A percentile compares a stretch with the other conserved stretches of the same genome.
Evolutionary conservation across 2,888 invertebrate species (phyloP).

Genomic region (Aleiodes leptofemur): DNA sequence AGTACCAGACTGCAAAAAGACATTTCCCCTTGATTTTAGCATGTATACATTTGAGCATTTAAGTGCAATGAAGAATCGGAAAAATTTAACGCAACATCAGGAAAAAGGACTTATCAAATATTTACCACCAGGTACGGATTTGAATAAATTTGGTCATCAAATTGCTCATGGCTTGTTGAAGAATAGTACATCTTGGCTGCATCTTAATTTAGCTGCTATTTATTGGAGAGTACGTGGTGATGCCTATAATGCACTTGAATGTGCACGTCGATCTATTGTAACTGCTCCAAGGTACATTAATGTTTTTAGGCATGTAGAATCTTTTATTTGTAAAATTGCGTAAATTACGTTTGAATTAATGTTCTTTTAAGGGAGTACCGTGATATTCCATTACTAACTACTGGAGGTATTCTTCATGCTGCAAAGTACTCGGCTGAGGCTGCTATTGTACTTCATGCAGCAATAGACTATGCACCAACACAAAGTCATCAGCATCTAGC

Average conservation of each 20-base stretch:
- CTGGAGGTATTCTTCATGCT: constrained; percentile 85
- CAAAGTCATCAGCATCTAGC: constrained; percentile 81
- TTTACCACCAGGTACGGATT: constrained; percentile 71
- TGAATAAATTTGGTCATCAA: constrained; percentile 80
- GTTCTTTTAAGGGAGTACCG: constrained; percentile 80
- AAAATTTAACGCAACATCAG: constrained; percentile 76
- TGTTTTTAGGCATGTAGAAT: constrained; percentile 41
- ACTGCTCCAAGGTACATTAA: constrained; percentile 82
- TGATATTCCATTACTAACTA: constrained; percentile 84
- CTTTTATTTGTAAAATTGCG: background rate
- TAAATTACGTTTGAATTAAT: background rate
- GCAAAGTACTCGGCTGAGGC: constrained; percentile 84
- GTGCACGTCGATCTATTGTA: constrained; percentile 85
- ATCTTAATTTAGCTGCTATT: constrained; percentile 86
- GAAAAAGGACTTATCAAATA: constrained; percentile 77
- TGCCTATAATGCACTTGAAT: constrained; percentile 87
- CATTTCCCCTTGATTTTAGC: constrained; percentile 79
- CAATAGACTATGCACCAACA: constrained; percentile 83
- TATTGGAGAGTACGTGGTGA: constrained; percentile 88
- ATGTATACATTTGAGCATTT: constrained; percentile 82
- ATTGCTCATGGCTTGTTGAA: constrained; percentile 79
- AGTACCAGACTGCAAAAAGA: constrained; percentile 81
- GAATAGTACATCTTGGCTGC: constrained; percentile 86
- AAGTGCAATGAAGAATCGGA: constrained; percentile 77
- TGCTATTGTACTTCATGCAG: constrained; percentile 83